Conservation (phyloP, 2,797 vertebrate genomes). For the Hephaestus fuliginosus region DNA sequence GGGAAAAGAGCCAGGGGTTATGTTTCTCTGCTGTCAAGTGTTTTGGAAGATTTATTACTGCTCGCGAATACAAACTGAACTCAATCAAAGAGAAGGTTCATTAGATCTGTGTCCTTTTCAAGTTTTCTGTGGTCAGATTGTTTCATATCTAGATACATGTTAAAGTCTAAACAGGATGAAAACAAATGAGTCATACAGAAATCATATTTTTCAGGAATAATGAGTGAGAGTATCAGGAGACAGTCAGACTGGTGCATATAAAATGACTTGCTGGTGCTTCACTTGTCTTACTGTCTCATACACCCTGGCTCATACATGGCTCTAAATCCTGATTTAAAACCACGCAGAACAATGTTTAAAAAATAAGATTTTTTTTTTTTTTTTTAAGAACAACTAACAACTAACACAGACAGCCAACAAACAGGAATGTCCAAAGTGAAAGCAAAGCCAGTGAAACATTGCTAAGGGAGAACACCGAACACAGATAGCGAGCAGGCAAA, state of each 20-base stretch:
- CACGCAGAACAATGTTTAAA: background rate
- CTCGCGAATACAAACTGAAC: background rate
- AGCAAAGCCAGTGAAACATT: conserved; percentile 21
- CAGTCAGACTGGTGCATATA: no score
- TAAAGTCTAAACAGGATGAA: background rate
- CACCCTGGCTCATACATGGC: no score
- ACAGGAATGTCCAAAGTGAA: conserved; percentile 17
- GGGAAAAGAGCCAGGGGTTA: conserved; percentile 1
- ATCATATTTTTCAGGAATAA: background rate
- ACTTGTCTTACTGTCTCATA: no score
- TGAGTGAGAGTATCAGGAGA: no score
- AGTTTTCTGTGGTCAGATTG: background rate
- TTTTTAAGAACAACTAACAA: conserved; percentile 8
- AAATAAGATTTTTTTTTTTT: background rate
- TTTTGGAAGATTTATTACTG: background rate
- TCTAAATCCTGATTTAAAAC: background rate
- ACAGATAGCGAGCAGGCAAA: conserved; percentile 50
- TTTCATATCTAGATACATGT: background rate
- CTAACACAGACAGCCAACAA: background rate
- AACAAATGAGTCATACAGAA: background rate
- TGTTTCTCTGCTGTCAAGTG: background rate
- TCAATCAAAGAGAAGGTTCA: background rate
- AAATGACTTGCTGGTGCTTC: no score
- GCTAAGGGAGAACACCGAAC: conserved; percentile 1
- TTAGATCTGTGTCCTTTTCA: background rate